These are phyloP conservation scores for Tipula confusa DNA, from an alignment of 2,888 invertebrate species.

Conservation along the genomic window DNA sequence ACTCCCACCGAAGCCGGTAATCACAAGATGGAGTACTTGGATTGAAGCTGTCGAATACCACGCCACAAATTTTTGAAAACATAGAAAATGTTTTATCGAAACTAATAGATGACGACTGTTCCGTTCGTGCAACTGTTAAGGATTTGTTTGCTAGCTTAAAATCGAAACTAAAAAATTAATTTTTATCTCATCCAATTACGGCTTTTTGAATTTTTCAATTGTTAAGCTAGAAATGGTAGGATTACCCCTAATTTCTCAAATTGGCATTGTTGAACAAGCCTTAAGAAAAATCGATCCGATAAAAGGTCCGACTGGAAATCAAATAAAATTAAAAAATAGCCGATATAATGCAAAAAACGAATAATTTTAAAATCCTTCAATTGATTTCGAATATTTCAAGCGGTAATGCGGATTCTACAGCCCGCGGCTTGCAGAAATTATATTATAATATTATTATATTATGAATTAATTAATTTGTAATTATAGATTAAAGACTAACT, in stretches of 20 bases:
- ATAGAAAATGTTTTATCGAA: background rate
- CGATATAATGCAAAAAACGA: background rate
- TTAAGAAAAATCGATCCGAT: background rate
- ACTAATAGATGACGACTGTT: background rate
- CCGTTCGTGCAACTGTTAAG: background rate
- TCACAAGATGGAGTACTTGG: slow-evolving; percentile 43
- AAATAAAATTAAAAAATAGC: background rate
- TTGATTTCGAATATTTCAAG: background rate
- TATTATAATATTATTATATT: too few relatives aligned
- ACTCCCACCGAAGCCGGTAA: slow-evolving; percentile 42
- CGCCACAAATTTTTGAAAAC: background rate
- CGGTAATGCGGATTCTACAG: too few relatives aligned
- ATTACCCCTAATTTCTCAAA: background rate
- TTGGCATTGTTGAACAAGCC: background rate
- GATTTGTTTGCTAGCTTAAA: background rate
- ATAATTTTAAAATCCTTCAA: background rate
- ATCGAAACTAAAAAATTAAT: background rate
- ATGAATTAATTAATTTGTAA: too few relatives aligned
- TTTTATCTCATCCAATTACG: background rate
- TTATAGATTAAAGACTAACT: too few relatives aligned
- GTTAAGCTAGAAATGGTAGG: background rate
- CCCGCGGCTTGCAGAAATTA: too few relatives aligned
- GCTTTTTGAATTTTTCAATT: background rate
- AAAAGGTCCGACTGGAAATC: background rate
- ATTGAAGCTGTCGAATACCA: background rate